Conservation (phyloP, 2,113 vertebrate species). For the Lepidothrix coronata region DNA sequence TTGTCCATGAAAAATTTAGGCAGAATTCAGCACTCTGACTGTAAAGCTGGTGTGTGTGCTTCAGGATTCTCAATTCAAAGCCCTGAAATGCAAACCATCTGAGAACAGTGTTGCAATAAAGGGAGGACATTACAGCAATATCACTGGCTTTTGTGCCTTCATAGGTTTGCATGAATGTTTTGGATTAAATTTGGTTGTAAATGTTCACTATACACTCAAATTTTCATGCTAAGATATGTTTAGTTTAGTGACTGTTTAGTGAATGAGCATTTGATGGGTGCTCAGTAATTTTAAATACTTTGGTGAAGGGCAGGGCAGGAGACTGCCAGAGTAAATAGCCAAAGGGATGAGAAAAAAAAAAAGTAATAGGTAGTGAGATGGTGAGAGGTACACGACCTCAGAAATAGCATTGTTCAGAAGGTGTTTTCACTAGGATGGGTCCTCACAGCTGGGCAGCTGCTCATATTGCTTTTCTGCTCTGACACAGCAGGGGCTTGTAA, state of each 20-base stretch:
- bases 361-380: not conserved
- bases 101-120: not conserved
- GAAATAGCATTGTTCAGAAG: not conserved
- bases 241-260: not conserved
- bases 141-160: not conserved
- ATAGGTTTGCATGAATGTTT: not conserved
- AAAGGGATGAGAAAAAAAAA: not conserved
- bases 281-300: not conserved
- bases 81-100: accelerated
- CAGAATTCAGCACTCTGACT: not conserved
- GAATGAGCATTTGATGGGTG: not conserved
- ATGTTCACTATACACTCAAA: not conserved
- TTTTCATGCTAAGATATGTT: not conserved
- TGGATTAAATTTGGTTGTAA: not conserved
- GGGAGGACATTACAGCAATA: not conserved
- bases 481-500: not conserved
- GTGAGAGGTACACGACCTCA: not conserved
- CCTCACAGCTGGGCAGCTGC: not conserved
- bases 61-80: not conserved
- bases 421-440: not conserved
- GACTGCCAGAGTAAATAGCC: not conserved
- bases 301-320: not conserved
- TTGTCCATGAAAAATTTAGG: not conserved
- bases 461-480: not conserved
- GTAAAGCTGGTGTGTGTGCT: not conserved